Evolutionary conservation across 2,888 invertebrate genomes (phyloP).

Genomic region (Amphipyra berbera): DNA sequence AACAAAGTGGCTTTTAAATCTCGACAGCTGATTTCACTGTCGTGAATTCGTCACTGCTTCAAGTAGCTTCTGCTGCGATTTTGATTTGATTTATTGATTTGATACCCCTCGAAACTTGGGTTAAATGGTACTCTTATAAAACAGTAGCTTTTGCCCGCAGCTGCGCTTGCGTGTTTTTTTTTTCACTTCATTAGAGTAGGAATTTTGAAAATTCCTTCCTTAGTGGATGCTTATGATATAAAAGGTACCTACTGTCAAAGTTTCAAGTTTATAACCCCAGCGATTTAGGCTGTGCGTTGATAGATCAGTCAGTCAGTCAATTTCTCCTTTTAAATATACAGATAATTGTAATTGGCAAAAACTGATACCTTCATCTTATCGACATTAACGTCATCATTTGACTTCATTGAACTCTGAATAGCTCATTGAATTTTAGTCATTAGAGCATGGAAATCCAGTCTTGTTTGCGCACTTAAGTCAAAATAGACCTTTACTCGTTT

Average conservation of each 20-base stretch:
- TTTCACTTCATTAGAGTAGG: too few relatives aligned
- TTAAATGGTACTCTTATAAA: neutral
- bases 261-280: too few relatives aligned
- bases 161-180: too few relatives aligned
- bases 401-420: neutral
- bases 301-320: too few relatives aligned
- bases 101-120: neutral
- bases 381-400: neutral
- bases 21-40: constrained; percentile 10
- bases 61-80: constrained; percentile 13
- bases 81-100: constrained; percentile 18
- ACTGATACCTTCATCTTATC: too few relatives aligned
- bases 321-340: too few relatives aligned
- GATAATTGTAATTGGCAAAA: too few relatives aligned
- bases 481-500: neutral
- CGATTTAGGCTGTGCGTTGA: too few relatives aligned
- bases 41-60: constrained; percentile 1
- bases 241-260: too few relatives aligned
- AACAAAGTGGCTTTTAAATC: constrained; percentile 7
- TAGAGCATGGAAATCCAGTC: neutral
- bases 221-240: too few relatives aligned
- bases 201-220: too few relatives aligned
- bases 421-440: neutral
- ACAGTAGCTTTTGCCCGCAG: too few relatives aligned
- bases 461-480: neutral